Conservation (phyloP, 2,113 vertebrate genomes). For the Triplophysa siluroides region DNA sequence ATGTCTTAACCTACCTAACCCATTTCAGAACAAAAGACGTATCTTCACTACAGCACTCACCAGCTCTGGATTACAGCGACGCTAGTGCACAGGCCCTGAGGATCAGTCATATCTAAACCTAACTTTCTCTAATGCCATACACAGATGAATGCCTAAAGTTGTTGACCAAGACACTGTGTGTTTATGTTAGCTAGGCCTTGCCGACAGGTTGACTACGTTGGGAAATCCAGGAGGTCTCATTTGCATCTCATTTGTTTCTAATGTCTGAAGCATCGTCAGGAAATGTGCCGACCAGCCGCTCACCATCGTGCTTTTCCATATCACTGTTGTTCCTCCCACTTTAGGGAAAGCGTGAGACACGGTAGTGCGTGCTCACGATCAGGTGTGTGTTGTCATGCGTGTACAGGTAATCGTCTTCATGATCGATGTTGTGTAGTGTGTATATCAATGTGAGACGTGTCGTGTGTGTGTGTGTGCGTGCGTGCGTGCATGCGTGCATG, state of each 20-base stretch:
- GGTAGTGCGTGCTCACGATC: background rate
- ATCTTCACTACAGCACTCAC: background rate
- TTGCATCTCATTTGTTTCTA: conserved; percentile 8
- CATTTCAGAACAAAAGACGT: background rate
- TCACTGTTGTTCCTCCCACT: background rate
- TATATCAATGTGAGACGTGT: conserved; percentile 26
- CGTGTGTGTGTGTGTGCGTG: conserved; percentile 10
- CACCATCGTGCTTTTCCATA: conserved; percentile 35
- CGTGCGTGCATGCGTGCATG: conserved; percentile 20
- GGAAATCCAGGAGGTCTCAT: background rate
- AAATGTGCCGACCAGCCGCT: background rate
- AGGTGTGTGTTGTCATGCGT: conserved; percentile 5
- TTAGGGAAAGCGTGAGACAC: background rate
- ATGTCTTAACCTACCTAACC: conserved; percentile 31
- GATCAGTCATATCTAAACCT: background rate
- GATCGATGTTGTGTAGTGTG: conserved; percentile 35
- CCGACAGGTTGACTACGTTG: conserved; percentile 1
- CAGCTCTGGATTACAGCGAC: background rate
- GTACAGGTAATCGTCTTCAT: conserved; percentile 17
- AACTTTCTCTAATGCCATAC: conserved; percentile 23
- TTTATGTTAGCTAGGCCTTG: conserved; percentile 11
- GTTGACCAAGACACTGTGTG: conserved; percentile 40
- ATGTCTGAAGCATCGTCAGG: conserved; percentile 6
- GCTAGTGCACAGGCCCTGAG: too few relatives aligned
- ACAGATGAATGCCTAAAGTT: conserved; percentile 25